Conservation (phyloP, 2,113 vertebrate species). For the Oncorhynchus kisutch region DNA sequence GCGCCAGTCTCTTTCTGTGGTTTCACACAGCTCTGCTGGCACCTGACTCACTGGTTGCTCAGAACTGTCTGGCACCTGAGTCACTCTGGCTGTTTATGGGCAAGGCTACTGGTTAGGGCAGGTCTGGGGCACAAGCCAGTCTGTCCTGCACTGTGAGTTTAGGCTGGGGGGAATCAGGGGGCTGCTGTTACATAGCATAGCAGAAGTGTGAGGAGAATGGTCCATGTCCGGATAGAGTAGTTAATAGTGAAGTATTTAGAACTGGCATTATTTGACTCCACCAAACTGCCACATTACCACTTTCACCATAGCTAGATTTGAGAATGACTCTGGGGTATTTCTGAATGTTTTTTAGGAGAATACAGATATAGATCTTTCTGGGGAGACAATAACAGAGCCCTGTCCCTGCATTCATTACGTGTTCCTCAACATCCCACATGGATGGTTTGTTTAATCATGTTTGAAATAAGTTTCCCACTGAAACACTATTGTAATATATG, state of each 20-base stretch:
- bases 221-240: too few species aligned
- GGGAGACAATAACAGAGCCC: background rate
- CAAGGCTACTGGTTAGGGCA: background rate
- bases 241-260: too few species aligned
- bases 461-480: constrained; percentile 18
- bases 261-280: too few species aligned
- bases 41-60: constrained; percentile 13
- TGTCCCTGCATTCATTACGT: constrained; percentile 1
- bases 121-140: background rate
- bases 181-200: background rate
- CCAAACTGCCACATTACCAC: too few species aligned
- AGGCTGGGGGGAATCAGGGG: background rate
- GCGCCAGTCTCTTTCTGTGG: constrained; percentile 3
- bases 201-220: too few species aligned
- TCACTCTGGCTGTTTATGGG: background rate
- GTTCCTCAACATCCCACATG: background rate
- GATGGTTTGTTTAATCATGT: constrained; percentile 11
- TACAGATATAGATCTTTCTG: background rate
- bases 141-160: background rate
- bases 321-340: too few species aligned
- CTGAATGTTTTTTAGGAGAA: too few species aligned
- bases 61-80: background rate
- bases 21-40: constrained; percentile 12
- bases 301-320: too few species aligned
- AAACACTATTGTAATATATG: constrained; percentile 19